Base-by-base conservation (phyloP, 2,888 invertebrate genomes). In the Synergus gifuensis region DNA sequence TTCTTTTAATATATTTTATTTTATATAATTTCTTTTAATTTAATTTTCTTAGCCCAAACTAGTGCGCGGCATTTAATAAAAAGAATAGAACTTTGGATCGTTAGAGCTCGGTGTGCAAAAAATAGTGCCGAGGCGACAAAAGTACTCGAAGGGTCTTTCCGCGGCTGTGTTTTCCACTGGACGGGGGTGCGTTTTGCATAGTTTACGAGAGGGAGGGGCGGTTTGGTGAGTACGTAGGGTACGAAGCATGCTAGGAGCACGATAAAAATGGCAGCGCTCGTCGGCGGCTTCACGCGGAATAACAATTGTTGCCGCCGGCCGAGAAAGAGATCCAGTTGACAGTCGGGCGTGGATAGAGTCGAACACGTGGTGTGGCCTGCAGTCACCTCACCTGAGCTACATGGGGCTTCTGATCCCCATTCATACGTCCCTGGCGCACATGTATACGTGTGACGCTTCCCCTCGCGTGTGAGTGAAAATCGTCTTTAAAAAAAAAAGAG, bases 241-340 rank as follows among this genome's bases (percentile, higher is more conserved):
- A 82, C 82, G 81, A 80, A 82, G 69, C 78, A 78, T 78, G 82
- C 82, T 83, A 69, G 78, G 78, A 42, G 77, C 81, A 81, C 82
- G 91, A 89, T 93, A 93, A 93, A 93, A 92, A 94, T 94, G 93
- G 93, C 93, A 93, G 92, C 93, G 88, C 90, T 92, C 67, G 79
- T 80, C 89, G 89, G 92, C 89, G 91, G 92, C 87, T 92, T 92
- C 88, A 91, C 92, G 90, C 92, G 92, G 90, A 92, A 93, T 92
- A 92, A 93, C 92, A 81, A 87, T 85, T 93, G 92, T 90, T 92
- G 93, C 90, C 92, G 92, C 89, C 92, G 93, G 89, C 92, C 93
- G 86, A 93, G 93, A 92, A 93, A 93, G 93, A 93, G 93, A 93
- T 92, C 92, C 91, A 94, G 93, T 93, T 94, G 93, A 93, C 93